phyloP scores from a whole-genome alignment of 1,140 invertebrate genomes.

The Drosophila hydei region DNA sequence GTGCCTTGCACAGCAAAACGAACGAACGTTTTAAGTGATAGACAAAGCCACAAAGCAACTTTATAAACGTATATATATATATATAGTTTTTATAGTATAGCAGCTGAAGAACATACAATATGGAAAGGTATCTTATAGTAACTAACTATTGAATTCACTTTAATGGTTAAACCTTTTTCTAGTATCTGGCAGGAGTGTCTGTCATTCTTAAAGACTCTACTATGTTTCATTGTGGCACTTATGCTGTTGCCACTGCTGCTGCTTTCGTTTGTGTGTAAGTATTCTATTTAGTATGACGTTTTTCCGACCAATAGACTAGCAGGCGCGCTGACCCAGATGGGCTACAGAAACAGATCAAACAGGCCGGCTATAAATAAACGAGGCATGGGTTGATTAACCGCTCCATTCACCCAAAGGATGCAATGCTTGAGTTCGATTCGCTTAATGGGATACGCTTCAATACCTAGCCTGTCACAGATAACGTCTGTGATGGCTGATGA shows the following conservation, averaged over 20 bases:
- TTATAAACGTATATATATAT: slow-evolving; percentile 15
- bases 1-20: slow-evolving; percentile 36
- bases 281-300: slow-evolving; percentile 17
- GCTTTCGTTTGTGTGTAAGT: slow-evolving; percentile 80
- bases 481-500: background rate
- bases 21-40: slow-evolving; percentile 36
- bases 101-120: slow-evolving; percentile 22
- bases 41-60: slow-evolving; percentile 16
- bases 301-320: slow-evolving; percentile 33
- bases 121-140: slow-evolving; percentile 58
- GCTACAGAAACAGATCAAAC: slow-evolving; percentile 48
- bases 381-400: slow-evolving; percentile 70
- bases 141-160: background rate
- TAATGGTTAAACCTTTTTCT: background rate
- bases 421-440: background rate
- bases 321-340: slow-evolving; percentile 46
- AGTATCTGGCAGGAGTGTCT: slow-evolving; percentile 71
- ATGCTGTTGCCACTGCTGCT: slow-evolving; percentile 69
- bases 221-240: slow-evolving; percentile 73
- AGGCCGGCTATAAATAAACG: slow-evolving; percentile 66
- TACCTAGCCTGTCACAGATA: slow-evolving; percentile 9
- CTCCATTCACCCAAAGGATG: slow-evolving; percentile 62
- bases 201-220: slow-evolving; percentile 70
- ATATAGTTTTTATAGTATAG: slow-evolving; percentile 17
- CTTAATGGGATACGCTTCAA: slow-evolving; percentile 26